Evolutionary conservation across 2,797 vertebrate genomes (phyloP), one percentile per base, ranked within the genome.

Genomic region (Phataginus tricuspis): DNA sequence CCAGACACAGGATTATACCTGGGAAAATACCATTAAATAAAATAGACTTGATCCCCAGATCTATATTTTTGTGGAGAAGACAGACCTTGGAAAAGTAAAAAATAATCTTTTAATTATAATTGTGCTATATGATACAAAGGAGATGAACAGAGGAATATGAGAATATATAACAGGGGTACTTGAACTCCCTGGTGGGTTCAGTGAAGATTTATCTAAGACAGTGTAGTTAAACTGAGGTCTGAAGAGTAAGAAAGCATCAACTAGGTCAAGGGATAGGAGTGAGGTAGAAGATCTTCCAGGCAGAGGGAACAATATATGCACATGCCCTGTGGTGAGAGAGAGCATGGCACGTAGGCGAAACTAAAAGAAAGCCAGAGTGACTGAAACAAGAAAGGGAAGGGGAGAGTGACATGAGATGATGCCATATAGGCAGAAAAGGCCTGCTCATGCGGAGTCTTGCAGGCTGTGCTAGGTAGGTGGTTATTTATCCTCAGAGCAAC

Each of bases 281-380:
- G 27, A 84, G 49, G 9, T 29, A 64, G 53, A 89, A 61, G 83
- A 77, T 72, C 66, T 91, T 91, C 49, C 57, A 66, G 55, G 51
- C 15, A 92, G 55, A 96, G 15, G 39, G 63, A 91, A 86, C 29
- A 71, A 29, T 89, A 51, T 11, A 25, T 27, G 15, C 8, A 45
- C 3, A 69, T 75, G 71, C 29, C 53, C 66, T 95, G 19, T 86
- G 39, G 21, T 91, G 37, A 85, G 39, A 82, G 34, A 91, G 1
- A 89, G 53, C 25, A 57, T n/a, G 25, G 16, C 13, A 77, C 37
- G 25, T 13, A 87, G 8, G 12, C 39, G 51, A 74, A 90, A 88
- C 45, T 49, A 72, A 87, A 90, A 89, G 31, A 90, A 91, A 64
- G 49, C 53, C 37, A 95, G 37, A 86, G 51, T 84, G 27, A 90